Evolutionary conservation across 2,888 invertebrate species (phyloP), one percentile per base, ranked within the genome.

Genomic region (Nesidiocoris tenuis): DNA sequence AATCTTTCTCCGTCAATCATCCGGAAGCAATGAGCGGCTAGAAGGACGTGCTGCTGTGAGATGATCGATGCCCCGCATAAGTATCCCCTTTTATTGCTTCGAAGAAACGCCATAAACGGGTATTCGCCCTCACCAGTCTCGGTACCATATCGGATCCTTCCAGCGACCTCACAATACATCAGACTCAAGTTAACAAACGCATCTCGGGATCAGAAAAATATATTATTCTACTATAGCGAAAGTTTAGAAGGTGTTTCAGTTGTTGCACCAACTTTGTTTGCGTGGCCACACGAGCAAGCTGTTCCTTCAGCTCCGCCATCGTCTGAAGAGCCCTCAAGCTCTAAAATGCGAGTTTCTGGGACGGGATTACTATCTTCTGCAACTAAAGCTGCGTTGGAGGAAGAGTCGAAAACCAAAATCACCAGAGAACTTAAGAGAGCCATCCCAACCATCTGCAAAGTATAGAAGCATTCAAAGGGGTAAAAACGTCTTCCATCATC

Each of bases 11-110:
- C n/a, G n/a, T n/a, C n/a, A n/a, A n/a, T n/a, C n/a, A n/a, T n/a
- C n/a, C n/a, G n/a, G 19, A 64, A 55, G 56, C 74, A 74, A 23
- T 74, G 74, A n/a, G 74, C 74, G 0, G 74, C 74, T 22, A 64
- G 63, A 22, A 74, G 54, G 19, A 74, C 55, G 56, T 74, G 74
- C 5, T 24, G 24, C 5, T 63, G 56, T 19, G 22, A 22, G 23
- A 74, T 55, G 74, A 74, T 74, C 21, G 74, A 74, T 17, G 55
- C 74, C 1, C 74, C 74, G 23, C 74, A 74, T 22, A 74, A 64
- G 22, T 63, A 55, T 2, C 21, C 12, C 16, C 54, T 64, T 2
- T 54, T 59, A 39, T 3, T 12, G 12, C 16, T 22, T 0, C 59
- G 55, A n/a, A 74, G 54, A n/a, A 21, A 23, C 1, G 56, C 74